phyloP scores from a whole-genome alignment of 2,888 invertebrate genomes.

The Troides helena region DNA sequence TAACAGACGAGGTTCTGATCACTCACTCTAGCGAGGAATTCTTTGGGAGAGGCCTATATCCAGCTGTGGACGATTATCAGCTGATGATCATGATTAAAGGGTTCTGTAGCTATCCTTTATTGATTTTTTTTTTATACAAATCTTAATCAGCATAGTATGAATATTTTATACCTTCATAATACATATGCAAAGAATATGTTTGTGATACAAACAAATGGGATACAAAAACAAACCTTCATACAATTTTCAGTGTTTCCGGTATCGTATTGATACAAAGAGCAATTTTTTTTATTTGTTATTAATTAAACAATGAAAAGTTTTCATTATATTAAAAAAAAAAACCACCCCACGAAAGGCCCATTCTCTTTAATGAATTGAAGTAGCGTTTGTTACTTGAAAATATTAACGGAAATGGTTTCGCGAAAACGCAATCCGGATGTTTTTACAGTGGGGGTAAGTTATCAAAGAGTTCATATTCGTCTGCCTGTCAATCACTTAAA shows the following conservation, averaged over 20 bases:
- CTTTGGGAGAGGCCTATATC: too few relatives aligned
- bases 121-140: too few relatives aligned
- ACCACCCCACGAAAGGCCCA: neutral
- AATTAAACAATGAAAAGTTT: neutral
- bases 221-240: too few relatives aligned
- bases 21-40: too few relatives aligned
- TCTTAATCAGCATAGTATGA: too few relatives aligned
- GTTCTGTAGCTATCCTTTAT: too few relatives aligned
- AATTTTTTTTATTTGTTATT: neutral
- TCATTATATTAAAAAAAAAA: neutral
- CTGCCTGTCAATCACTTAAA: constrained; percentile 29
- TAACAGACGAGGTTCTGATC: too few relatives aligned
- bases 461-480: constrained; percentile 26
- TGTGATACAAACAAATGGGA: too few relatives aligned
- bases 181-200: too few relatives aligned
- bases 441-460: constrained; percentile 19
- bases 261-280: neutral
- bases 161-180: too few relatives aligned
- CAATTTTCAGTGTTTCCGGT: neutral
- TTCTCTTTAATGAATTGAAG: constrained; percentile 9
- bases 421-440: constrained; percentile 17
- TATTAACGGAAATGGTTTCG: constrained; percentile 10
- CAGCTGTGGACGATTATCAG: too few relatives aligned
- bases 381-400: constrained; percentile 5
- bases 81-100: too few relatives aligned